Evolutionary conservation across 2,113 vertebrate species (phyloP).

Genomic region (Oncorhynchus kisutch): DNA sequence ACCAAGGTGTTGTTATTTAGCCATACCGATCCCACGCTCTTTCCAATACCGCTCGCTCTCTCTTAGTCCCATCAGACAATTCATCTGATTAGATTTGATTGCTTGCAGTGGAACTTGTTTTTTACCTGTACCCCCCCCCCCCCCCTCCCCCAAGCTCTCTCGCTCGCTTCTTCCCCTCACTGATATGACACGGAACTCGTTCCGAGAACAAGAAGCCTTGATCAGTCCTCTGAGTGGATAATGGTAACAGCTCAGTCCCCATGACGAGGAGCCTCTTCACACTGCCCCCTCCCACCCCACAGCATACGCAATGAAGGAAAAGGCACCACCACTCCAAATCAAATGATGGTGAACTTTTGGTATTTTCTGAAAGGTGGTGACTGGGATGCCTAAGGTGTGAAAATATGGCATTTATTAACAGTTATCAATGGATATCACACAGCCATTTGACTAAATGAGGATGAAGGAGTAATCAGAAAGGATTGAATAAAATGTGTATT

Average conservation of each 20-base stretch:
- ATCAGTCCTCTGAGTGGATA: slow-evolving; percentile 20
- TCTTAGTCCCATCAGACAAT: slow-evolving; percentile 30
- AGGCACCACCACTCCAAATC: background rate
- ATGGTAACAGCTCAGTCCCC: background rate
- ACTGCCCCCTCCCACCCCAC: too few relatives aligned
- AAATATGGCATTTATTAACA: too few relatives aligned
- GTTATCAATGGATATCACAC: too few relatives aligned
- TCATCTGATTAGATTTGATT: slow-evolving; percentile 48
- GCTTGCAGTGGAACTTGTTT: slow-evolving; percentile 16
- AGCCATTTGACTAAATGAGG: too few relatives aligned
- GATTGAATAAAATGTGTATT: too few relatives aligned
- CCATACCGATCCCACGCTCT: slow-evolving; percentile 8
- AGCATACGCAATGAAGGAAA: too few relatives aligned
- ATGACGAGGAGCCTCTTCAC: background rate
- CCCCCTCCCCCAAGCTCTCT: slow-evolving; percentile 3
- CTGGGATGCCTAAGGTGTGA: too few relatives aligned
- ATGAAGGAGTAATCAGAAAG: too few relatives aligned
- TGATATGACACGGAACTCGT: slow-evolving; percentile 20
- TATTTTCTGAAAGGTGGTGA: too few relatives aligned
- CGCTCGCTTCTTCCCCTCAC: background rate
- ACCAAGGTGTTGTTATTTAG: slow-evolving; percentile 44
- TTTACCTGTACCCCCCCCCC: background rate
- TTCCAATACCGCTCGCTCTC: background rate
- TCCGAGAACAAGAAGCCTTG: slow-evolving; percentile 38
- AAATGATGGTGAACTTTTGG: too few relatives aligned